Evolutionary conservation across 2,888 invertebrate species (phyloP), one percentile per base, ranked within the genome.

Genomic region (Eupithecia subumbrata): DNA sequence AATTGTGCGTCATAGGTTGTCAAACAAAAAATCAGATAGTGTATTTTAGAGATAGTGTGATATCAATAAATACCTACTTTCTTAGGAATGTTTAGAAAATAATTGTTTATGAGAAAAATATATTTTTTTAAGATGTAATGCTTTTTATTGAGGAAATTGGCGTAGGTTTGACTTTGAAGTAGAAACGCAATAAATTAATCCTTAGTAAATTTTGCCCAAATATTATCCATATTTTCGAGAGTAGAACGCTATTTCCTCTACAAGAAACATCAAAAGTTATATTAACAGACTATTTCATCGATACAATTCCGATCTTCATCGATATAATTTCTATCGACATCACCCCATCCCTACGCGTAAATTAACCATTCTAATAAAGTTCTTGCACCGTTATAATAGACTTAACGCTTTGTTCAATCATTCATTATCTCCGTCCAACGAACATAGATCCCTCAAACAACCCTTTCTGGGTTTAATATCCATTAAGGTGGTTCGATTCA

Each of bases 371-470:
- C 90, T 93, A 93, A 94, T 94, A 94, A 95, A 94, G 93, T 94
- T 94, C 93, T 91, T 90, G 89, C 90, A 87, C 85, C 91, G 90
- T 84, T 87, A 91, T 93, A 93, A 94, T 93, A 92, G 91, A 93
- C 92, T 94, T 94, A 94, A 89, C 92, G 90, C 90, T 90, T 90
- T 91, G 92, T 91, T 93, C 92, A 93, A 94, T 94, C 92, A 95
- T 94, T 95, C 90, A 94, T 94, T 92, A 92, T 84, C 81, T 82
- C 73, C 86, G 84, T 83, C 92, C 91, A 90, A 84, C 80, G 80
- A 88, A 90, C 87, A 87, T 82, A 87, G 90, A 88, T 77, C 89
- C 84, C 84, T 88, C 84, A 79, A 85, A 78, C 85, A 84, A 88
- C 86, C 85, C 86, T 88, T 86, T 84, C 83, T 84, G 79, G 85